Evolutionary conservation across 2,797 vertebrate genomes (phyloP).

Genomic region (Phalanger gymnotis): DNA sequence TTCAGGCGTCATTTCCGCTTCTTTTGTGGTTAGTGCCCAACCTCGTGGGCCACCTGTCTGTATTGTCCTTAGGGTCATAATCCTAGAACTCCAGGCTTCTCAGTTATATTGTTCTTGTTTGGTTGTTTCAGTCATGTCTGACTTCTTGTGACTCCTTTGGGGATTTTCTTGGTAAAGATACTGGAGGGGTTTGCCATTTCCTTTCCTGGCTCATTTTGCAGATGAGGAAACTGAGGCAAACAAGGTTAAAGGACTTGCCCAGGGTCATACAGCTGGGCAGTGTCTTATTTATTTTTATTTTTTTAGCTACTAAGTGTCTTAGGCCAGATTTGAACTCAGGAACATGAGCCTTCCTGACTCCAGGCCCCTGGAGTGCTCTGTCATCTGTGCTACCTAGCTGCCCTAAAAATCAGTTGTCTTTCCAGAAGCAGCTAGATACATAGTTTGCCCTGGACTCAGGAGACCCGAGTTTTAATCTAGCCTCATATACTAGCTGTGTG

Average conservation of each 20-base stretch:
- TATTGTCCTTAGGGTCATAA: background rate
- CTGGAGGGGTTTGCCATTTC: background rate
- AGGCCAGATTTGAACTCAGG: background rate
- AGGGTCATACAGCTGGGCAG: background rate
- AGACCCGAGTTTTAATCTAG: background rate
- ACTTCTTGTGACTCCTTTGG: no score
- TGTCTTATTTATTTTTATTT: no score
- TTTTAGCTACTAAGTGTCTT: background rate
- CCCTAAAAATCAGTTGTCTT: background rate
- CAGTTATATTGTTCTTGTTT: no score
- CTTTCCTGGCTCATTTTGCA: background rate
- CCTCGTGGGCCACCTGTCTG: background rate
- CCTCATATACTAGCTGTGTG: background rate
- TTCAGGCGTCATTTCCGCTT: background rate
- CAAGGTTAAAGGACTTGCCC: background rate
- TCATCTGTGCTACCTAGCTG: background rate
- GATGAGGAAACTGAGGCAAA: background rate
- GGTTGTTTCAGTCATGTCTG: no score
- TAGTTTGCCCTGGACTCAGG: background rate
- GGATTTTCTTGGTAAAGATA: no score
- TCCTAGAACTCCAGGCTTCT: background rate
- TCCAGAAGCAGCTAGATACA: background rate
- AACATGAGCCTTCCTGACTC: no score
- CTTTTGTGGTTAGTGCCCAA: background rate
- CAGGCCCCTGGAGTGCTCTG: no score